Conservation (phyloP, 2,113 vertebrate genomes). For the Misgurnus anguillicaudatus region DNA sequence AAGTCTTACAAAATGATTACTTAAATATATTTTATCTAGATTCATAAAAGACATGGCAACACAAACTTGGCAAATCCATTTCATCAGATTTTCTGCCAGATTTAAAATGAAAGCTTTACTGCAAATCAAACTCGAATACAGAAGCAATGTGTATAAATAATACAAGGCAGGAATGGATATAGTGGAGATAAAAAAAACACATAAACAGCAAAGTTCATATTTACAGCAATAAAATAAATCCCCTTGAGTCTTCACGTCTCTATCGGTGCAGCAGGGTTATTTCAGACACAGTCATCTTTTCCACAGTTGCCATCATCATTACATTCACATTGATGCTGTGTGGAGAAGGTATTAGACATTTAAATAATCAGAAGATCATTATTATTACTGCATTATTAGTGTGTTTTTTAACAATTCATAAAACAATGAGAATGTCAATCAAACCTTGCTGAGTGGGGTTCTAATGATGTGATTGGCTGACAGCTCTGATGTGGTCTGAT, state of each 20-base stretch:
- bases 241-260: neutral
- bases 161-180: neutral
- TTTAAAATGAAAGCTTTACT: neutral
- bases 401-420: too few relatives aligned
- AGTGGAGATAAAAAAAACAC: neutral
- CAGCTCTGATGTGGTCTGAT: constrained; percentile 44
- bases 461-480: constrained; percentile 45
- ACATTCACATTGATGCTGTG: constrained; percentile 39
- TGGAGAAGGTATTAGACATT: neutral
- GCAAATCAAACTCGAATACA: neutral
- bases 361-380: neutral
- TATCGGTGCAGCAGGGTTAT: constrained; percentile 4
- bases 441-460: constrained; percentile 47
- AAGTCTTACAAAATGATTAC: neutral
- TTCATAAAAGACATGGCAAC: neutral
- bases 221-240: neutral
- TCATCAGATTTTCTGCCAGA: neutral
- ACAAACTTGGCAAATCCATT: constrained; percentile 3
- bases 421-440: neutral
- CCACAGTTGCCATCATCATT: constrained; percentile 31
- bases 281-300: constrained; percentile 34
- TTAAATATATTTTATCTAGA: neutral
- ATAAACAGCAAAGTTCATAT: neutral
- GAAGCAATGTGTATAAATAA: neutral
- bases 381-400: too few relatives aligned